Evolutionary conservation across 2,797 vertebrate species (phyloP).

Genomic region (Pygocentrus nattereri): DNA sequence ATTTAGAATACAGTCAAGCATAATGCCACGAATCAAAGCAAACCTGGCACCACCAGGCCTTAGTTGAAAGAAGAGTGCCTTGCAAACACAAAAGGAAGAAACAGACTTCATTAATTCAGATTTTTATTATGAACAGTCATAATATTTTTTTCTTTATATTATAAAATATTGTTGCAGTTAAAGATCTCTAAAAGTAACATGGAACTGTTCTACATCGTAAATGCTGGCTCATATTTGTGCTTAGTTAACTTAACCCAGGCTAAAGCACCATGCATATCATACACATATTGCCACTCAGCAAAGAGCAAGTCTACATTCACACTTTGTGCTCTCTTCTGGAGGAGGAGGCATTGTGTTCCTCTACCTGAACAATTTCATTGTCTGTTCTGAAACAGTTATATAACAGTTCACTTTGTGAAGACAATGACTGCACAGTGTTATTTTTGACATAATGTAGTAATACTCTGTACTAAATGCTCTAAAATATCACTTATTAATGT

Average conservation of each 20-base stretch:
- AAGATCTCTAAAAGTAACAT: constrained; percentile 42
- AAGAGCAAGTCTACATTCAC: constrained; percentile 23
- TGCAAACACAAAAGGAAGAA: neutral
- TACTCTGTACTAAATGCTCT: constrained; percentile 7
- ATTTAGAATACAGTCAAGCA: neutral
- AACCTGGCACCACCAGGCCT: neutral
- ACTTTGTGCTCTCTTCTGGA: neutral
- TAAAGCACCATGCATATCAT: constrained; percentile 41
- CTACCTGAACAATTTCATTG: constrained; percentile 6
- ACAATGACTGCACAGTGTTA: constrained; percentile 21
- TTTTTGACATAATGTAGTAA: constrained; percentile 5
- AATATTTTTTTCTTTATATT: constrained; percentile 37
- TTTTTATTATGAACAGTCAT: constrained; percentile 50
- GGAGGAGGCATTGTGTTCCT: neutral
- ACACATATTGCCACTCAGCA: constrained; percentile 13
- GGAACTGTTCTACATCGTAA: constrained; percentile 11
- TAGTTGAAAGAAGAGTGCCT: neutral
- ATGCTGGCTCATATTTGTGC: constrained; percentile 25
- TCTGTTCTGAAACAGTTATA: constrained; percentile 4
- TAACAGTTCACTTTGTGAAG: constrained; percentile 19
- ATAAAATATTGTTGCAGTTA: constrained; percentile 49
- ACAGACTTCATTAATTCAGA: neutral
- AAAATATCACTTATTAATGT: constrained; percentile 2
- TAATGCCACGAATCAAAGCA: neutral
- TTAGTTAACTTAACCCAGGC: constrained; percentile 25